A percentile compares a stretch with the other conserved stretches of the same genome.
phyloP scores from a whole-genome alignment of 2,797 vertebrate genomes.

The Petrocephalus sullivani region DNA sequence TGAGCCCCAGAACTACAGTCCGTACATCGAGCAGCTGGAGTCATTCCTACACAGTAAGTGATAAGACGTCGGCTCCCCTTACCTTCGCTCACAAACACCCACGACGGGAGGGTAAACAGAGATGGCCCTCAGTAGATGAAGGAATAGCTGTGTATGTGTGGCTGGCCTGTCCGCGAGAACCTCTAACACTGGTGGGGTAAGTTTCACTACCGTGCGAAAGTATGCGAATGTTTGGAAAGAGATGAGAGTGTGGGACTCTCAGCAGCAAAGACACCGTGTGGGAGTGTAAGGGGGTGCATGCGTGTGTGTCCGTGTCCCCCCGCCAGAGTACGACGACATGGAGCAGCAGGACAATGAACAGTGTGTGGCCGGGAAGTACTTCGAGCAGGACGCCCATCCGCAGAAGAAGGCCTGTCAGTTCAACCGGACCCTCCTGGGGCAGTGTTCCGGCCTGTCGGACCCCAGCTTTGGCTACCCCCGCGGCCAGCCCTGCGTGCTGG shows the following conservation, averaged over 20 bases:
- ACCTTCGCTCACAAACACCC: not conserved
- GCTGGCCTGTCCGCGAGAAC: not conserved
- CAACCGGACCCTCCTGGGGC: constrained; percentile 63
- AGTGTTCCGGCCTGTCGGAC: constrained; percentile 77
- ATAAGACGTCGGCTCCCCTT: not conserved
- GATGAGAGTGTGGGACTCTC: not conserved
- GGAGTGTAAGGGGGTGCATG: not conserved
- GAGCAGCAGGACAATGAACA: constrained; percentile 70
- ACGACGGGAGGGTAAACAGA: not conserved
- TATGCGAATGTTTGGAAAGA: not conserved
- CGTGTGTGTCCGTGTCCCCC: not conserved
- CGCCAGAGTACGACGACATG: constrained; percentile 72
- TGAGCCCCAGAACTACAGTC: constrained; percentile 56
- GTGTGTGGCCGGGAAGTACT: constrained; percentile 66
- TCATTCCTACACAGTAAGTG: constrained; percentile 77
- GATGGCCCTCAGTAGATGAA: not conserved
- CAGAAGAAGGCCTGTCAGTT: constrained; percentile 76
- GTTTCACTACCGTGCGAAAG: not conserved
- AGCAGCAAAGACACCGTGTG: not conserved
- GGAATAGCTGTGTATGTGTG: not conserved
- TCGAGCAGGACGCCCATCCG: constrained; percentile 54
- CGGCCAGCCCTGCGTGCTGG: constrained; percentile 79
- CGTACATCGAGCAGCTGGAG: constrained; percentile 68
- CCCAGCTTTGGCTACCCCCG: constrained; percentile 73
- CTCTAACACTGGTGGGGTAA: not conserved